Evolutionary conservation across 2,113 vertebrate genomes (phyloP), one percentile per base, ranked within the genome.

Genomic region (Ammodytes marinus): DNA sequence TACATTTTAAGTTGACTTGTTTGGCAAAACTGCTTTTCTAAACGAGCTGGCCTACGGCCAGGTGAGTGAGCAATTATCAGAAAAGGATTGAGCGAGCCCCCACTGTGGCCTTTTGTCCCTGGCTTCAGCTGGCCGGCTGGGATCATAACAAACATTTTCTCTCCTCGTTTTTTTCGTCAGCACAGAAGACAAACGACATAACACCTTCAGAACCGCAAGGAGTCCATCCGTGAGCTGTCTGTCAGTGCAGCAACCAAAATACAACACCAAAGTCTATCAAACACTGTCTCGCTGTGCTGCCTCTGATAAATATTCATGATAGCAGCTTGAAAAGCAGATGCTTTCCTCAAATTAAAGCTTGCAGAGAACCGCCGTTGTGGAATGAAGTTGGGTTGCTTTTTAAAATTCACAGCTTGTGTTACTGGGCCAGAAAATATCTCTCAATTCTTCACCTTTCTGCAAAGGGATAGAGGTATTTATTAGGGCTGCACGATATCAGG

Each of bases 261-360:
- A 69, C 60, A 49, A 80, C 69, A 82, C 53, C 55, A 84, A 87
- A 84, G 89, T 87, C 84, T 83, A 87, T 88, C 84, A 86, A 91
- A 86, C 77, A 59, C 74, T 37, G 68, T 83, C 88, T 90, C 88
- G 79, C 84, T 86, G 81, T 61, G 83, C 89, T 64, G 84, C 78
- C 8, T 66, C 74, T 84, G 80, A 93, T 92, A 93, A 93, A 95
- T 95, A 95, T 95, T 94, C 93, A 95, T 93, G 80, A 85, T 70
- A 72, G 65, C 87, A 85, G 83, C 81, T 87, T 76, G 87, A 94
- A 92, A 94, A 95, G 75, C 93, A 94, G 91, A 83, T 95, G 94
- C 93, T 94, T 94, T 77, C 81, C 77, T 89, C 88, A 90, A 91
- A 93, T 91, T 94, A 93, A 89, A 91, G 75, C 63, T 86, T 52